Base-by-base conservation (phyloP, 2,113 vertebrate genomes). In the Pardalotus punctatus region DNA sequence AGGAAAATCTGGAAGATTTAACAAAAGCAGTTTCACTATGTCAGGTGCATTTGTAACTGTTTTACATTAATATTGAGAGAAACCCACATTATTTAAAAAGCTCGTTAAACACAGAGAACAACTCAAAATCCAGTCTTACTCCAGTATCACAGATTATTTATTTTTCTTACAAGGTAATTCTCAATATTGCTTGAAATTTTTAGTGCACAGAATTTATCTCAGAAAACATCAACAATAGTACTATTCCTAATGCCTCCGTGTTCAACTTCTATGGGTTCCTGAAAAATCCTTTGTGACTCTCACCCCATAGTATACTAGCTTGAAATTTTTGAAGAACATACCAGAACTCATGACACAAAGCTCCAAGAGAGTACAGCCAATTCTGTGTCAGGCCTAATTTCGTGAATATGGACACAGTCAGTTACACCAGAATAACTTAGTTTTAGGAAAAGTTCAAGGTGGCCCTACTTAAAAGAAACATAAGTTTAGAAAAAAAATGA, bases 141-240 rank as follows among this genome's bases (percentile, higher is more conserved):
- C 79, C 78, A 77, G 20, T 58, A 81, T 87, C 64, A 84, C 67
- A 87, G 45, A 43, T 61, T 80, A 85, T 79, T 92, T 96, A 77
- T 89, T 94, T 96, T 81, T 94, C 74, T 86, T 95, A 79, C 45
- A 94, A 92, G 80, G 72, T 29, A 91, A 96, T 73, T 94, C 57
- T 64, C 89, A 95, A 89, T 91, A 98, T 97, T 98, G 94, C 86
- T 97, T 93, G 90, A 86, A 85, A 50, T 78, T 93, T 91, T 94
- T 95, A 95, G 92, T 85, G 91, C 53, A 96, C 92, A 60, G 35
- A 84, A 86, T 74, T 95, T 40, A n/a, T 62, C 62, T 86, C 38
- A 71, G n/a, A 86, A 81, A 70, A 81, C 14, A 71, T 25, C 35
- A 86, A 78, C 29, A 58, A 53, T 21, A 57, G 28, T 47, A 57